These are phyloP conservation scores for Micoletzkya japonica DNA, from an alignment of 2,888 invertebrate genomes.

Conservation along the genomic window DNA sequence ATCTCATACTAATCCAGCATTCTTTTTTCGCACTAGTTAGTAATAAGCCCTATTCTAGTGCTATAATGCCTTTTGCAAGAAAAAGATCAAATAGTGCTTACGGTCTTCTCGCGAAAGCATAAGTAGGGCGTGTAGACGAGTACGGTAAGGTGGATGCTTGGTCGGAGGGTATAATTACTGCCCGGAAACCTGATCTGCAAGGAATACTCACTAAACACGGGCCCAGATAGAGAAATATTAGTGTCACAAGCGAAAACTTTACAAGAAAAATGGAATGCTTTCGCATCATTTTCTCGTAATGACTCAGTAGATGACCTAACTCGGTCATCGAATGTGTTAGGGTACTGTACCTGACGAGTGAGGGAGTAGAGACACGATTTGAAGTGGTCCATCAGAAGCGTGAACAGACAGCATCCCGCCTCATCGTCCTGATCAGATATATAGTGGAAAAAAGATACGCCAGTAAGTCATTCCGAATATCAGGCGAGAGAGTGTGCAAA, in stretches of 20 bases:
- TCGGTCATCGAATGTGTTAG: too few species aligned
- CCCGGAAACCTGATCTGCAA: slow-evolving; percentile 76
- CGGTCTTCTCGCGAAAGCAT: slow-evolving; percentile 75
- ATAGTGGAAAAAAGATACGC: too few species aligned
- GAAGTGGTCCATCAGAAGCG: slow-evolving; percentile 64
- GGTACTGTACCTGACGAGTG: slow-evolving; percentile 37
- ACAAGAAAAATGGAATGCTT: not conserved
- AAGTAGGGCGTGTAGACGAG: slow-evolving; percentile 79
- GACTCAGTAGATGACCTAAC: not conserved
- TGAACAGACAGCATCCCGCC: slow-evolving; percentile 64
- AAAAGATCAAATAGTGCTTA: too few species aligned
- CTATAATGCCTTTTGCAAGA: too few species aligned
- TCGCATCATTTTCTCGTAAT: not conserved
- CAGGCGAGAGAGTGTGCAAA: too few species aligned
- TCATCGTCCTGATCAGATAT: slow-evolving; percentile 64
- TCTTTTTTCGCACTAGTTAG: too few species aligned
- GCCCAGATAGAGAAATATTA: not conserved
- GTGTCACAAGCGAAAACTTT: not conserved
- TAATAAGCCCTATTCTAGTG: too few species aligned
- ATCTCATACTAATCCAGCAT: too few species aligned
- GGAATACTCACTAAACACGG: slow-evolving; percentile 1
- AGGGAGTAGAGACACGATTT: slow-evolving; percentile 64
- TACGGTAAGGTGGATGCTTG: slow-evolving; percentile 76
- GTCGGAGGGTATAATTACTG: slow-evolving; percentile 70
- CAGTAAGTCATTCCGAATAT: too few species aligned